A percentile compares a stretch with the other conserved stretches of the same genome.
phyloP scores from a whole-genome alignment of 2,113 vertebrate genomes.

The Psittacula cyanocephala region DNA sequence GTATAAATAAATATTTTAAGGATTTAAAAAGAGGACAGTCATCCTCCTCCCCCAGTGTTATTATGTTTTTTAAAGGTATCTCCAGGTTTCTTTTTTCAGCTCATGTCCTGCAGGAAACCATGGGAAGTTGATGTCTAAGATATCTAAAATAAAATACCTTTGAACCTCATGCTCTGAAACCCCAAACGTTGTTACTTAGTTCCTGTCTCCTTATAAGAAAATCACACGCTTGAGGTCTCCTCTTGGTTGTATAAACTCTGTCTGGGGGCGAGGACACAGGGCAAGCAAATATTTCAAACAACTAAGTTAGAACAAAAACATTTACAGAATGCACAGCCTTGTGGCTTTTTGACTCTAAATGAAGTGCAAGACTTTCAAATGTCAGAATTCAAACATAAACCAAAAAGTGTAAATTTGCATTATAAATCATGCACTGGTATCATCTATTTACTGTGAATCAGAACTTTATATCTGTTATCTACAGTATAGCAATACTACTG shows the following conservation, averaged over 20 bases:
- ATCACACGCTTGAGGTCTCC: not conserved
- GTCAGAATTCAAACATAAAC: not conserved
- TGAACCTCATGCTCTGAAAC: not conserved
- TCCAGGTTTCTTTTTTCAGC: not conserved
- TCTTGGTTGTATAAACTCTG: constrained; percentile 8
- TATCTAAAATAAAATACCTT: not conserved
- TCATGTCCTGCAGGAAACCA: not conserved
- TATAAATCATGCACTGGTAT: not conserved
- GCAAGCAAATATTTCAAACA: not conserved
- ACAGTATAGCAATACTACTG: not conserved
- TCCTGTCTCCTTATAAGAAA: not conserved
- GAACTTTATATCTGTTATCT: not conserved
- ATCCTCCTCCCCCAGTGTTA: fast-evolving
- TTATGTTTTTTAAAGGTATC: not conserved
- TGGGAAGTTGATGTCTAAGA: not conserved
- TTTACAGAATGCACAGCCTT: not conserved
- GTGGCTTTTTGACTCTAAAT: not conserved
- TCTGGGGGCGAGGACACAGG: not conserved
- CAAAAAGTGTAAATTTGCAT: not conserved
- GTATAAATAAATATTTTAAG: not conserved
- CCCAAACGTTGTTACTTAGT: not conserved
- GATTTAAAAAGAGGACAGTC: not conserved
- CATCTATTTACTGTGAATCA: not conserved
- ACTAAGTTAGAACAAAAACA: constrained; percentile 13
- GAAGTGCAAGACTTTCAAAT: not conserved